A percentile compares a stretch with the other conserved stretches of the same genome.
phyloP scores from a whole-genome alignment of 2,113 vertebrate genomes.

The Columbina picui region DNA sequence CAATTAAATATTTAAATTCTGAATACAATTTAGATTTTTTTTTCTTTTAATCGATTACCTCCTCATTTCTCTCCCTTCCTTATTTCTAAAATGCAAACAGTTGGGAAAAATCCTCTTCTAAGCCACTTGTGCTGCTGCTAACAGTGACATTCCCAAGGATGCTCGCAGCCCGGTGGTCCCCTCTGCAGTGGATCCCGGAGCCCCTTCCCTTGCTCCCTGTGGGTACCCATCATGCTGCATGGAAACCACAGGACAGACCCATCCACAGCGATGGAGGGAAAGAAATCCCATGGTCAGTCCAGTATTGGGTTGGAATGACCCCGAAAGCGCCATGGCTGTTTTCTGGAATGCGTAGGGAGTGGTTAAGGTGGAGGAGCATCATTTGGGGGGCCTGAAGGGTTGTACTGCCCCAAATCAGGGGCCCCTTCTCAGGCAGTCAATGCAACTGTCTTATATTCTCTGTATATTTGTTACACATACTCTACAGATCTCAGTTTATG shows the following conservation, averaged over 20 bases:
- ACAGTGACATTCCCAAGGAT: neutral
- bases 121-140: neutral
- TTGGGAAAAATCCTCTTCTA: neutral
- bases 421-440: neutral
- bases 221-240: accelerated
- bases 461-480: neutral
- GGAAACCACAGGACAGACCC: neutral
- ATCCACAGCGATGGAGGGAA: neutral
- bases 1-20: neutral
- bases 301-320: neutral
- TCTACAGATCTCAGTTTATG: neutral
- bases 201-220: neutral
- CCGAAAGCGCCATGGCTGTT: neutral
- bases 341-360: neutral
- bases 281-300: neutral
- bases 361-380: neutral
- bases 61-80: neutral
- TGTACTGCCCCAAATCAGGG: accelerated
- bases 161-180: neutral
- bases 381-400: neutral
- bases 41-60: accelerated
- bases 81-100: neutral
- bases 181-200: neutral
- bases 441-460: accelerated
- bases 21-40: neutral